A percentile compares a stretch with the other conserved stretches of the same genome.
Evolutionary conservation across 2,113 vertebrate species (phyloP).

Genomic region (Nothobranchius furzeri): DNA sequence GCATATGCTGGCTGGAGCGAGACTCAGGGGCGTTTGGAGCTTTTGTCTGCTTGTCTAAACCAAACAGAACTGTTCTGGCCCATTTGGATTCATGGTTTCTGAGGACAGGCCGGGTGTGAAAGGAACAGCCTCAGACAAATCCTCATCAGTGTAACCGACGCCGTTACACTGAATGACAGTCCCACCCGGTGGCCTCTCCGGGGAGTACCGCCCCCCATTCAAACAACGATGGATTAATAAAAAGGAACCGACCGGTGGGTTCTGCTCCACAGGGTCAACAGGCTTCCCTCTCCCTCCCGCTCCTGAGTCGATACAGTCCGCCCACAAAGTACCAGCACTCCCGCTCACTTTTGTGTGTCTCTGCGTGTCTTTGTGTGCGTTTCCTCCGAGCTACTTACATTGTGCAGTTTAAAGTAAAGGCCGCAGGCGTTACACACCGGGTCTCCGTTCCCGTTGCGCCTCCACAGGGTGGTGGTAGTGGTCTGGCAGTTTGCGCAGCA

Average conservation of each 20-base stretch:
- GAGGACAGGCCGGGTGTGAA: constrained; percentile 75
- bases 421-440: constrained; percentile 99
- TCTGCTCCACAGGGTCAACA: constrained; percentile 77
- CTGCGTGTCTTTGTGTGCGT: not conserved
- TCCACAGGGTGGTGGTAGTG: constrained; percentile 98
- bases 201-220: constrained; percentile 81
- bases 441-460: constrained; percentile 98
- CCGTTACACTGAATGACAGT: constrained; percentile 78
- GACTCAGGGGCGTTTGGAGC: constrained; percentile 43
- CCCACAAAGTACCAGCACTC: constrained; percentile 61
- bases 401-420: constrained; percentile 99
- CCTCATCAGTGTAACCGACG: constrained; percentile 82
- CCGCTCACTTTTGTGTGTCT: not conserved
- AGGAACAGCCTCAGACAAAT: constrained; percentile 76
- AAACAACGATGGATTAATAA: constrained; percentile 79
- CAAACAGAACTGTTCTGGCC: constrained; percentile 66
- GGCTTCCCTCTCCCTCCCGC: constrained; percentile 66
- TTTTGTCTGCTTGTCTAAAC: constrained; percentile 74
- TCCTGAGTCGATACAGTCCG: constrained; percentile 79
- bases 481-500: constrained; percentile 99
- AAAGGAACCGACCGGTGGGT: constrained; percentile 69
- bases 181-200: constrained; percentile 76
- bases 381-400: constrained; percentile 84
- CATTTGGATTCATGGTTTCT: constrained; percentile 74
- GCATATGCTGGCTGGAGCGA: constrained; percentile 63